Base-by-base conservation (phyloP, 64 coral and sea anemone species). In the Montipora capricornis region DNA sequence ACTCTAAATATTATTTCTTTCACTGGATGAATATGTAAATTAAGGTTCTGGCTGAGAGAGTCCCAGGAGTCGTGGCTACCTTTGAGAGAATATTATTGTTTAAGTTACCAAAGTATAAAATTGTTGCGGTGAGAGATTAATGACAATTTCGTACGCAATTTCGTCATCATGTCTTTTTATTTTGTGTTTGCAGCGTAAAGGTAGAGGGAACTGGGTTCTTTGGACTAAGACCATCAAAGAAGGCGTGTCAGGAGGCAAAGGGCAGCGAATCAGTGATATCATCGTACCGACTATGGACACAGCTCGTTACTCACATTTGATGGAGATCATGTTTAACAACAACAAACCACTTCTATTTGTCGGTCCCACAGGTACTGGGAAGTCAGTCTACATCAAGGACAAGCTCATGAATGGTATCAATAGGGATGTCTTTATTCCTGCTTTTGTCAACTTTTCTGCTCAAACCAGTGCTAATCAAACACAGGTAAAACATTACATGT, bases 271-370 rank as follows among this genome's bases (percentile, higher is more conserved):
- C 5, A 99, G 95, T 73, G 98, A 99, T n/a, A 96, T 99, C 26
- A 99, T 99, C 61, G 95, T 99, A 0, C 98, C 98, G 0, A 99
- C 98, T 29, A 99, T 99, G 98, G 98, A 99, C 73, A 99, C 98
- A 86, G 98, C 98, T 13, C 95, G 98, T 17, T 99, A 99, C 77
- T 85, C 95, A 8, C 92, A 96, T 76, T 87, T 99, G 46, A 99
- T 99, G 95, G 95, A 99, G 74, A 82, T 99, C 69, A 96, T 99
- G 92, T 92, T 99, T 47, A 85, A 90, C 11, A 98, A 98, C 49
- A 92, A 98, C 85, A 98, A 98, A 57, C 96, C 96, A 5, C 73
- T 98, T 11, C 60, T 98, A 70, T 87, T 98, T 20, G 96, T 98
- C 47, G 96, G 96, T 15, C 96, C 96, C 4, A 98, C 96, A 3